Evolutionary conservation across 2,113 vertebrate genomes (phyloP).

Genomic region (Sander vitreus): DNA sequence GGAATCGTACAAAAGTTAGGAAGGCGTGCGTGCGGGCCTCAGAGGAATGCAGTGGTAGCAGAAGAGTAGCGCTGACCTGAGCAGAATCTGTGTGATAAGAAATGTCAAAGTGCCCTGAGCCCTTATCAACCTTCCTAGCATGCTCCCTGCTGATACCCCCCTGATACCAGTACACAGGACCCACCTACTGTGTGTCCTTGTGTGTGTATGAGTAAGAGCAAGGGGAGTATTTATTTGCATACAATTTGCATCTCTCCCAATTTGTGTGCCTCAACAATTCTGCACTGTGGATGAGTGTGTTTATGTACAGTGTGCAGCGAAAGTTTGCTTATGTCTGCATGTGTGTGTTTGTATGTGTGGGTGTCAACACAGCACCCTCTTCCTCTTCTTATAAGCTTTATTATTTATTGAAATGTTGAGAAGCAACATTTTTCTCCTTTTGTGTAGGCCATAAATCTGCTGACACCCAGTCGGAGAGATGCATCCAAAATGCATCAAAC

Average conservation of each 20-base stretch:
- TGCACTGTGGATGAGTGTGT: constrained; percentile 2
- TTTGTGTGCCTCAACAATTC: constrained; percentile 26
- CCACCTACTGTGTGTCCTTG: not conserved
- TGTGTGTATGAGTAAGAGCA: not conserved
- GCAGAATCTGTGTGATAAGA: constrained; percentile 64
- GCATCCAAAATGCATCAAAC: constrained; percentile 1
- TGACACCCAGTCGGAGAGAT: constrained; percentile 17
- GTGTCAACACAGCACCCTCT: not conserved
- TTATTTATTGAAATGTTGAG: constrained; percentile 56
- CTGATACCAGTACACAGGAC: constrained; percentile 38
- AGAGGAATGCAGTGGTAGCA: constrained; percentile 49
- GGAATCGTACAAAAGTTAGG: not conserved
- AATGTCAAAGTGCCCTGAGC: constrained; percentile 61
- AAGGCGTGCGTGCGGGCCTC: constrained; percentile 12
- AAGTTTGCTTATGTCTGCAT: constrained; percentile 18
- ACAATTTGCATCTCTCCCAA: constrained; percentile 9
- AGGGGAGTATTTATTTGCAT: constrained; percentile 42
- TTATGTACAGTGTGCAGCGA: constrained; percentile 26
- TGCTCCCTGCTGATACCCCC: constrained; percentile 55
- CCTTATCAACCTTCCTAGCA: constrained; percentile 63
- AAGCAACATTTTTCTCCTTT: constrained; percentile 19
- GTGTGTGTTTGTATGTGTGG: not conserved
- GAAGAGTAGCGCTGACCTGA: constrained; percentile 52
- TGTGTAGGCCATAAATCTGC: constrained; percentile 39
- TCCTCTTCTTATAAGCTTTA: constrained; percentile 49